Evolutionary conservation across 2,888 invertebrate genomes (phyloP), one percentile per base, ranked within the genome.

Genomic region (Escarpia spicata): DNA sequence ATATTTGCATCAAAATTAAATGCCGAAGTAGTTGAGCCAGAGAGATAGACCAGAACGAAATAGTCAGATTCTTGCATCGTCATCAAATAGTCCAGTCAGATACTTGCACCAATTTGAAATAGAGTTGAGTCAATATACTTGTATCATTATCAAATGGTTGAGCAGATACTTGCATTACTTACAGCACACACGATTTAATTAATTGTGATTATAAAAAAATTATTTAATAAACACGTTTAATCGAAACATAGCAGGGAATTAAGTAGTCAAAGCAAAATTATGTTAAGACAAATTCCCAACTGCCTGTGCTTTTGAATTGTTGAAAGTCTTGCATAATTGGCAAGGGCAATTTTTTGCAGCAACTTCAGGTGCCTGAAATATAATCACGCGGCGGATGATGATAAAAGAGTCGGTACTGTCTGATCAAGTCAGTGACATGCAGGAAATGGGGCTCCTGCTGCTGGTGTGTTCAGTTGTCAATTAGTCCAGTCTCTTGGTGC

Each of bases 351-450:
- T 75, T 75, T 75, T 75, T 75, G 26, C 75, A 6, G n/a, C 26
- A 26, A 75, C 75, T 75, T 75, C 75, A 75, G 75, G 75, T 75
- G 75, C 19, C 75, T 75, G 75, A 75, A 75, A 75, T 75, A 75
- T 26, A 75, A 75, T 75, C 75, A 19, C 75, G 2, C 26, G n/a
- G 26, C 75, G 26, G 75, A 75, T 75, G 75, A n/a, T 26, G 52
- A 75, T 75, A n/a, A 19, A 75, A 75, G 75, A 15, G n/a, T 75
- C 75, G 26, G 75, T 75, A n/a, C 75, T 26, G n/a, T n/a, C 75
- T 75, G 75, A 75, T 75, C 26, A 75, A 26, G 75, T 19, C 75
- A 75, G 75, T 26, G 75, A 75, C 75, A 75, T 19, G 75, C 19
- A 75, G 75, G 75, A 26, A 75, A 75, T 19, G 75, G 37, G 75